Percentiles rank a stretch among this genome's conserved stretches.
Conservation (phyloP, 2,888 invertebrate genomes). For the Gandaritis pyraliata region DNA sequence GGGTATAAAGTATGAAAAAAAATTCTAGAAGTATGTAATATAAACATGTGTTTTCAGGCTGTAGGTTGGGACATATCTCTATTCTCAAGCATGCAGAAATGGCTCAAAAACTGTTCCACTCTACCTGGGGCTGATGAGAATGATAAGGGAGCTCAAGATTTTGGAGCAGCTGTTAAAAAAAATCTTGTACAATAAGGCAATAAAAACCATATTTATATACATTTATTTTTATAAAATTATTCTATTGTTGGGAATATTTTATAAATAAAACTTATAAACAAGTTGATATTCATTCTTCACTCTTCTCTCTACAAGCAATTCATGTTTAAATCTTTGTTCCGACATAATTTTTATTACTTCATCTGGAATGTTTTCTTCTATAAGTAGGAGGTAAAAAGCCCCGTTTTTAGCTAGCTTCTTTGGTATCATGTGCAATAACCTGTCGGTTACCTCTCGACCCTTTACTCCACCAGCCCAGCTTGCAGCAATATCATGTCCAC, state of each 20-base stretch:
- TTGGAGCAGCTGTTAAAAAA: conserved; percentile 83
- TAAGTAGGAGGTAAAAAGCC: conserved; percentile 93
- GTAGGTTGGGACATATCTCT: conserved; percentile 83
- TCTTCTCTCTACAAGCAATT: conserved; percentile 88
- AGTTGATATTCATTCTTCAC: conserved; percentile 94
- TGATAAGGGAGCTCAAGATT: conserved; percentile 83
- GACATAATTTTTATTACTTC: conserved; percentile 87
- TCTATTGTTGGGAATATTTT: conserved; percentile 32
- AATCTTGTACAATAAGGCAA: conserved; percentile 63
- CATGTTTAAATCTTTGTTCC: conserved; percentile 83
- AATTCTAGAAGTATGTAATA: no score
- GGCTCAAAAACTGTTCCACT: conserved; percentile 83
- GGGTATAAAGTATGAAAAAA: no score
- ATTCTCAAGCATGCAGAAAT: conserved; percentile 84
- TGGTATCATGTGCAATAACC: conserved; percentile 88
- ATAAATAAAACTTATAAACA: conserved; percentile 87
- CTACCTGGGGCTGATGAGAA: conserved; percentile 86
- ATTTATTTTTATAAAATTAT: conserved; percentile 37
- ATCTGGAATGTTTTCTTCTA: conserved; percentile 94
- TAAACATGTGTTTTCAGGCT: conserved; percentile 68
- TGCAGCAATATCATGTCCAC: conserved; percentile 79
- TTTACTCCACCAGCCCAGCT: conserved; percentile 92
- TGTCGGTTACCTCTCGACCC: conserved; percentile 91
- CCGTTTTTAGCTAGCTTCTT: conserved; percentile 89
- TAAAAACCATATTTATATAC: conserved; percentile 38